Evolutionary conservation across 64 coral and sea anemone genomes (phyloP).

Genomic region (Platygyra sinensis): DNA sequence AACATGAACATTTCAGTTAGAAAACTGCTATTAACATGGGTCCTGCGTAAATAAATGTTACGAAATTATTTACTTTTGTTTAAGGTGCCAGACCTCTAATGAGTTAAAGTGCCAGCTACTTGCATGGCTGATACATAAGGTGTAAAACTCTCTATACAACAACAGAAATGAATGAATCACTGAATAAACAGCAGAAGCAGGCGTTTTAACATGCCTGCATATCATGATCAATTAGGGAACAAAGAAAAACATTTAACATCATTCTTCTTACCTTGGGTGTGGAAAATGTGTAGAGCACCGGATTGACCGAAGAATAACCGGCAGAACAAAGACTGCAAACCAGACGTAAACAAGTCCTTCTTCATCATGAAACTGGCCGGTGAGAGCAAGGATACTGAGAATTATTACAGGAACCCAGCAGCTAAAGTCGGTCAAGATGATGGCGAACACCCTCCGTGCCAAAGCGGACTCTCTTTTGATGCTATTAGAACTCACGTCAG

Average conservation of each 20-base stretch:
- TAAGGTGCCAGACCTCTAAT: too few relatives aligned
- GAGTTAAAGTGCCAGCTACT: too few relatives aligned
- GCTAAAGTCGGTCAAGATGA: constrained; percentile 32
- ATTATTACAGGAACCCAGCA: constrained; percentile 37
- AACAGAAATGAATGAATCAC: too few relatives aligned
- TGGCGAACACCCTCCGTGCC: constrained; percentile 22
- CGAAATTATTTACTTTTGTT: too few relatives aligned
- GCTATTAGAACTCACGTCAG: neutral
- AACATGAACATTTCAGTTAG: too few relatives aligned
- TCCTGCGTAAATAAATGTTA: too few relatives aligned
- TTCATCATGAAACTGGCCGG: neutral
- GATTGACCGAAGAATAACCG: constrained; percentile 35
- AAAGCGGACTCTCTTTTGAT: constrained; percentile 27
- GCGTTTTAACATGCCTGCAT: too few relatives aligned
- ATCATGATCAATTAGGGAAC: neutral
- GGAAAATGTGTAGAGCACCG: constrained; percentile 21
- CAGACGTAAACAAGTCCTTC: neutral
- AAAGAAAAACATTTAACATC: neutral
- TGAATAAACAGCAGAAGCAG: too few relatives aligned
- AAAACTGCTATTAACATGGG: too few relatives aligned
- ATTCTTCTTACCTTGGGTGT: neutral
- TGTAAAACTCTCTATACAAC: too few relatives aligned
- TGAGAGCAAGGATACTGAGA: constrained; percentile 11
- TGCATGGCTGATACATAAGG: too few relatives aligned
- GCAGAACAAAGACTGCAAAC: constrained; percentile 36